Evolutionary conservation across 2,888 invertebrate genomes (phyloP).

Genomic region (Germaria angustata): DNA sequence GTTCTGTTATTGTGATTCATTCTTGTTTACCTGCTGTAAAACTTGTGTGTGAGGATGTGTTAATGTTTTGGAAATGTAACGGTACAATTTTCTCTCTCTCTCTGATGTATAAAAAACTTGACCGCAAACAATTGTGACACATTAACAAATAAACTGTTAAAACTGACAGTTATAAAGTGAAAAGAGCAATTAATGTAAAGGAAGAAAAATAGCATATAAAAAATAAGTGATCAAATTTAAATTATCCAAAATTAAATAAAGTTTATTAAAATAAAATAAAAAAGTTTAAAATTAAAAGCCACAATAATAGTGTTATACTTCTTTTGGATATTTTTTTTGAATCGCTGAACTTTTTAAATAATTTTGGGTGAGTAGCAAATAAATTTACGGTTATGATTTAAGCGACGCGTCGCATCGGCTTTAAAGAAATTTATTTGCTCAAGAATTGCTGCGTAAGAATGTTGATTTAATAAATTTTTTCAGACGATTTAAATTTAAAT

Average conservation of each 20-base stretch:
- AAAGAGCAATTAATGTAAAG: not conserved
- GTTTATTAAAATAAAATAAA: not conserved
- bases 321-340: not conserved
- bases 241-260: not conserved
- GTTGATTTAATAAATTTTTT: too few species aligned
- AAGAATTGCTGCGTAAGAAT: too few species aligned
- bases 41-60: not conserved
- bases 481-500: not conserved
- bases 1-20: slow-evolving; percentile 19
- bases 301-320: not conserved
- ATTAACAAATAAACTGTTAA: slow-evolving; percentile 53
- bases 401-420: too few species aligned
- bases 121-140: slow-evolving; percentile 25
- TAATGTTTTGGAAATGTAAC: slow-evolving; percentile 13
- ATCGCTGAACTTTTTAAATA: not conserved
- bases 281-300: not conserved
- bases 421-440: too few species aligned
- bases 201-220: not conserved
- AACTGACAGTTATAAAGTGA: slow-evolving; percentile 26
- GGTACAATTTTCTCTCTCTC: slow-evolving; percentile 33
- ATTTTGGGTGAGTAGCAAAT: not conserved
- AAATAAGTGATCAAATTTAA: not conserved
- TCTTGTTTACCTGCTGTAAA: slow-evolving; percentile 28
- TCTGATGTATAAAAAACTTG: slow-evolving; percentile 45
- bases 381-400: not conserved